Base-by-base conservation (phyloP, 1,140 invertebrate species). In the Babylonia areolata region DNA sequence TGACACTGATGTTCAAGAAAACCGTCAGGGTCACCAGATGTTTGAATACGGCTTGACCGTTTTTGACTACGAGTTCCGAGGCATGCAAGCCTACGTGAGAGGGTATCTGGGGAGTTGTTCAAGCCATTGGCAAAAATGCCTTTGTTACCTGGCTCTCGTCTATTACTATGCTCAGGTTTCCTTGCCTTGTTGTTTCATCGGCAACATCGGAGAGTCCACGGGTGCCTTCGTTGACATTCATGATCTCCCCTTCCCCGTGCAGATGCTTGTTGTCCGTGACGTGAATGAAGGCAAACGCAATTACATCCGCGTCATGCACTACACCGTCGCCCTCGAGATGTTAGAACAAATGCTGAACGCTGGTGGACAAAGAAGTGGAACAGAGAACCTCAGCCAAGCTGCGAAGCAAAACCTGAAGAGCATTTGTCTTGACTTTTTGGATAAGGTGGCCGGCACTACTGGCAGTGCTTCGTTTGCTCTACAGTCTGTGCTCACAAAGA, bases 311-410 rank as follows among this genome's bases (percentile, higher is more conserved):
- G 88, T 90, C 28, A 88, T 88, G 51, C 90, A 91, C 54, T 89
- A 88, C 69, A 39, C 88, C 15, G 69, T 91, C 33, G 91, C 91
- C n/a, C 90, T 87, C 73, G 91, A 91, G 84, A 91, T 91, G 15
- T 73, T 91, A 2, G 90, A 91, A 46, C 89, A 89, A 35, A 86
- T 90, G 54, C 79, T 90, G 46, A 40, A 42, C 54, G 46, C 40
- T 33, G 37, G 81, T 2, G 3, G 0, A 31, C 11, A 73, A n/a
- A 77, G 78, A 39, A 75, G 3, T 28, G 39, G 42, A 42, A 77
- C 35, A 17, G 69, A 33, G 39, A 40, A 73, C 37, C 77, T 90
- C 1, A 88, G 88, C 58, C 71, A 23, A 35, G 35, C 77, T 42
- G 89, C 89, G 11, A 84, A 81, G 75, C 17, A n/a, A 40, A 83